Evolutionary conservation across 2,113 vertebrate species (phyloP).

Genomic region (Onychostruthus taczanowskii): DNA sequence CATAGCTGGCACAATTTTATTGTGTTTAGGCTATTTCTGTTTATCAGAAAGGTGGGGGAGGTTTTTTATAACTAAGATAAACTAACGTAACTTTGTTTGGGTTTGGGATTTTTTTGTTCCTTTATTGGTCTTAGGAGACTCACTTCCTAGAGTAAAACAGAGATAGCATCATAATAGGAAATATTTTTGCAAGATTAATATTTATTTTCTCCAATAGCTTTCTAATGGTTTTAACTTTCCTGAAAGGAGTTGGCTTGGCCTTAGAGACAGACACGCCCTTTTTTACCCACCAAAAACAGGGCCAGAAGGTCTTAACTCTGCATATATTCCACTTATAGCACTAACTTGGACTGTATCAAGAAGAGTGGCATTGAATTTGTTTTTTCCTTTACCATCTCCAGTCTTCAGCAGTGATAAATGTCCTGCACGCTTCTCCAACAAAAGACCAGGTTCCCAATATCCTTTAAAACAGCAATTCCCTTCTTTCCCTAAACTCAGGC

Average conservation of each 20-base stretch:
- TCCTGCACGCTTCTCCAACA: neutral
- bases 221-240: neutral
- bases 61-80: neutral
- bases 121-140: neutral
- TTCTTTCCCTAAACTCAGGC: neutral
- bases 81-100: neutral
- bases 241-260: neutral
- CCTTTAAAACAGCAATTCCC: neutral
- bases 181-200: neutral
- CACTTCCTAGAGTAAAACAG: neutral
- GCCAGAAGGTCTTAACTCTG: neutral
- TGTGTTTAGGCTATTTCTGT: neutral
- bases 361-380: neutral
- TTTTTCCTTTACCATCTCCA: neutral
- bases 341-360: neutral
- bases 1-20: neutral
- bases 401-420: neutral
- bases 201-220: neutral
- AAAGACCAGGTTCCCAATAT: neutral
- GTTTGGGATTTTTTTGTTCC: neutral
- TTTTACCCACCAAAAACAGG: neutral
- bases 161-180: neutral
- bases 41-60: neutral
- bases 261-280: neutral
- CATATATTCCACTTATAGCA: neutral